These are phyloP conservation scores for Eurystomus glaucurus DNA, from an alignment of 2,797 vertebrate species.

Conservation along the genomic window DNA sequence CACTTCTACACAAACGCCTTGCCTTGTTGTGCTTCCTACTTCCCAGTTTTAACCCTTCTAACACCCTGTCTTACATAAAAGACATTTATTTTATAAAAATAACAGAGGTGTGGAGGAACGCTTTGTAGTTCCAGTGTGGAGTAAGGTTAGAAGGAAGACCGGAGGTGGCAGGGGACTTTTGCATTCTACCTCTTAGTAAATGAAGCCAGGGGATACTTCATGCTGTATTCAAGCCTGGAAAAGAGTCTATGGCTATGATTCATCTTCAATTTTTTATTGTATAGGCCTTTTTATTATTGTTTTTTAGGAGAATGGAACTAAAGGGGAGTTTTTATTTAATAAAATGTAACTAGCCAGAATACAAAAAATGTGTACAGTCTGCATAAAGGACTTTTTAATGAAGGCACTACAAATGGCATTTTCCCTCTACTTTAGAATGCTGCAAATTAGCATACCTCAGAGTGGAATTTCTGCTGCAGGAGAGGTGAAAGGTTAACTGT, in stretches of 20 bases:
- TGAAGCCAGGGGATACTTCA: neutral
- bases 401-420: slow-evolving; percentile 75
- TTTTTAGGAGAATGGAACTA: neutral
- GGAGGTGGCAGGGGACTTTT: neutral
- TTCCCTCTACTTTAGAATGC: slow-evolving; percentile 74
- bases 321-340: neutral
- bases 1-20: neutral
- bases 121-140: neutral
- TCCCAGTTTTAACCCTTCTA: neutral
- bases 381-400: slow-evolving; percentile 79
- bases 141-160: neutral
- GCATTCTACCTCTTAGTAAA: neutral
- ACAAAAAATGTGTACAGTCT: slow-evolving; percentile 58
- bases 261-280: neutral
- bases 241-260: neutral
- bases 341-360: slow-evolving; percentile 56
- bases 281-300: neutral
- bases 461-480: slow-evolving; percentile 76
- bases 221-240: neutral
- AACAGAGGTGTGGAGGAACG: neutral
- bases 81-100: neutral
- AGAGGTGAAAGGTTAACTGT: slow-evolving; percentile 85
- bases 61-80: neutral
- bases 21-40: neutral
- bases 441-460: slow-evolving; percentile 79